Evolutionary conservation across 2,797 vertebrate species (phyloP).

Genomic region (Orestias chungarensis): DNA sequence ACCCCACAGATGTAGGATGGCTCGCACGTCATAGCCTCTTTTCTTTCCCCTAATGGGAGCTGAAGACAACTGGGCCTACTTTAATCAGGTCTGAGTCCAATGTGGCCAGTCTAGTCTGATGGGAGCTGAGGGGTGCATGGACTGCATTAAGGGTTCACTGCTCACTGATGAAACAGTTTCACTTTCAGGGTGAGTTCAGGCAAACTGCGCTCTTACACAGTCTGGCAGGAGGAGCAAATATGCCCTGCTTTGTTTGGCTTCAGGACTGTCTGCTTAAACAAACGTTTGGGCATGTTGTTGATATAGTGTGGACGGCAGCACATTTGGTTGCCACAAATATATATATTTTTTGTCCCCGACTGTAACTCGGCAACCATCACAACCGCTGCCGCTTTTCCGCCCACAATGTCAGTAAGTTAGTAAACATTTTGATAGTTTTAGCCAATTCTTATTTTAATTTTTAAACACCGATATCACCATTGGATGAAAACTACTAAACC

Average conservation of each 20-base stretch:
- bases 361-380: conserved; percentile 41
- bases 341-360: conserved; percentile 45
- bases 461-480: conserved; percentile 18
- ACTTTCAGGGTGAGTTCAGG: conserved; percentile 72
- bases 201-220: conserved; percentile 64
- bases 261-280: conserved; percentile 71
- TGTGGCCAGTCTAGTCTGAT: conserved; percentile 73
- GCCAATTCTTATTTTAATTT: conserved; percentile 22
- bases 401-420: conserved; percentile 6
- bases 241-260: conserved; percentile 75
- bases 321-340: conserved; percentile 59
- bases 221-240: conserved; percentile 73
- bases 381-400: conserved; percentile 35
- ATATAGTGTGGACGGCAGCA: conserved; percentile 55
- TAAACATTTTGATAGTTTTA: conserved; percentile 15
- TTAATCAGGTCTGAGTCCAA: conserved; percentile 79
- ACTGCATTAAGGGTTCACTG: conserved; percentile 77
- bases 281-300: conserved; percentile 64
- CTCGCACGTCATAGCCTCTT: conserved; percentile 62
- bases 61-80: conserved; percentile 72
- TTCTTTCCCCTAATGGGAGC: conserved; percentile 65
- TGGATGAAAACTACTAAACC: not conserved
- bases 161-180: conserved; percentile 77
- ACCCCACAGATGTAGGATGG: conserved; percentile 68
- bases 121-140: conserved; percentile 75